Evolutionary conservation across 1,140 invertebrate species (phyloP), one percentile per base, ranked within the genome.

Genomic region (Penaeus vannamei): DNA sequence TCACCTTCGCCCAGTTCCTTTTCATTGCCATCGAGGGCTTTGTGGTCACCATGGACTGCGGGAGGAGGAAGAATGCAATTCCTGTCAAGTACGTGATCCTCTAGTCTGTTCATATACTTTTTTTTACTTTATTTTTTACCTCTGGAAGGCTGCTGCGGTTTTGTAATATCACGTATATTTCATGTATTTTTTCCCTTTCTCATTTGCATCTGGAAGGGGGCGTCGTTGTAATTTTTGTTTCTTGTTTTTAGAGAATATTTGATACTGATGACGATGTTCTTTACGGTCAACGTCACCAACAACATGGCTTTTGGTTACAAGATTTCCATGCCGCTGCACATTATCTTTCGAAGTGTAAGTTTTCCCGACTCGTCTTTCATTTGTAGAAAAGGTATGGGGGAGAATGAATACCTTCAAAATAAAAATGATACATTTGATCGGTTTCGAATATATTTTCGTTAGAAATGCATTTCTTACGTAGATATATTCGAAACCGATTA

Each of bases 281-380:
- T 99, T 93, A 92, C 97, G 4, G 95, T 96, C 8, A 99, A 97
- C 93, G 97, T 99, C 17, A 96, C 96, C 32, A 99, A 99, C 93
- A 99, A 99, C 93, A 98, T 98, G 94, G 98, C 98, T 0, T 97
- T 99, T 92, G 96, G 97, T 92, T 99, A 98, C 92, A 98, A 99
- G 92, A 98, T 99, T 92, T 96, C 98, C 0, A 98, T 99, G 96
- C 98, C 99, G 17, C 93, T 99, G 14, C 98, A 99, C 93, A 99
- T 99, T 96, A 99, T 99, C 93, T 99, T 99, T 93, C 95, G 98
- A 94, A 96, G 98, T 60, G 97, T 98, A 94, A 95, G 96, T 95
- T 91, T 85, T 80, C 64, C 12, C 29, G 85, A 84, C 29, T 81
- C 42, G 59, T 69, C 46, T 79, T 64, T 79, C 53, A 42, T 62